phyloP scores from a whole-genome alignment of 2,888 invertebrate genomes.

The Onthophagus sagittarius region DNA sequence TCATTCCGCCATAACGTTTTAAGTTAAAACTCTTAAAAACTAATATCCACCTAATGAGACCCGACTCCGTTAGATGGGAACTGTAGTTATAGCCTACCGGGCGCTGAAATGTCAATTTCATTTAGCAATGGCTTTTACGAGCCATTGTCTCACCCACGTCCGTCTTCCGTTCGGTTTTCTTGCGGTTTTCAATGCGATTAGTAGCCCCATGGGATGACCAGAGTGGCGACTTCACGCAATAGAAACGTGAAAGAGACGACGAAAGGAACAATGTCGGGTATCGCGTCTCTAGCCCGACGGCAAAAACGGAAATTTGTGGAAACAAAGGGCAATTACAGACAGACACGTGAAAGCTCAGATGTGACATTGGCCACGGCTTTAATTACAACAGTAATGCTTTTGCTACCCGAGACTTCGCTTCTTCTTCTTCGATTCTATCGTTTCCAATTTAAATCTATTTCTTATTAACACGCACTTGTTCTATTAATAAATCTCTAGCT shows the following conservation, averaged over 20 bases:
- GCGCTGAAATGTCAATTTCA: neutral
- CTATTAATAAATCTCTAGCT: too few relatives aligned
- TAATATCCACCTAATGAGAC: neutral
- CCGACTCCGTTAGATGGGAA: neutral
- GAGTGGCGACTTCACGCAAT: neutral
- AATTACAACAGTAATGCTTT: neutral
- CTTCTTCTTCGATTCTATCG: neutral
- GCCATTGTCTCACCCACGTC: neutral
- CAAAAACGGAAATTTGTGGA: neutral
- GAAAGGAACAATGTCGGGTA: neutral
- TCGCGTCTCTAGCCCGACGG: neutral
- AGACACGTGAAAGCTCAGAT: neutral
- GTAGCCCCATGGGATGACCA: neutral
- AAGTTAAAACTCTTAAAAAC: neutral
- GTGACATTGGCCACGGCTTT: neutral
- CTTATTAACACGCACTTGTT: too few relatives aligned
- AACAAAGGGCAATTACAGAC: neutral
- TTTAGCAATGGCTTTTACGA: neutral
- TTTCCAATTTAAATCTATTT: too few relatives aligned
- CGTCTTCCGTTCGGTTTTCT: neutral
- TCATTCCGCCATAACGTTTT: too few relatives aligned
- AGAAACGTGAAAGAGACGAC: neutral
- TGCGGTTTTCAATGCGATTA: neutral
- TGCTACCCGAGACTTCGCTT: neutral
- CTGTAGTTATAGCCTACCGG: neutral